phyloP scores from a whole-genome alignment of 2,797 vertebrate species.

The Poecile montanus region DNA sequence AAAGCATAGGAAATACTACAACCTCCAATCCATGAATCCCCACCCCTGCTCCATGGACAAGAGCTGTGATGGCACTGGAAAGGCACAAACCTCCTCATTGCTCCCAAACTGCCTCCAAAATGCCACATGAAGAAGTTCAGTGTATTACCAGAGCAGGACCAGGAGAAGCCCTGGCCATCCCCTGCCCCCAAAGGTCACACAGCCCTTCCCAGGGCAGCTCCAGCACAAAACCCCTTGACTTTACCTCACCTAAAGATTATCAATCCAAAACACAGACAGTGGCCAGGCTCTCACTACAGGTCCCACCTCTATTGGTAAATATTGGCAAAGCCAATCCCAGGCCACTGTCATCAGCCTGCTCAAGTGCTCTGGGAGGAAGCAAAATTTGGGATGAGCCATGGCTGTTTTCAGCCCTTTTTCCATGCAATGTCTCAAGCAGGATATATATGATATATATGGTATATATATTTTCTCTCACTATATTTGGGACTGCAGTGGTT shows the following conservation, averaged over 20 bases:
- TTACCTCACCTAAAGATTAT: not conserved
- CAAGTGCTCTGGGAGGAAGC: not conserved
- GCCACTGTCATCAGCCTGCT: not conserved
- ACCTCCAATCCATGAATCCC: not conserved
- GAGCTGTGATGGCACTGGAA: not conserved
- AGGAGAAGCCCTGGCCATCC: not conserved
- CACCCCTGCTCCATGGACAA: not conserved
- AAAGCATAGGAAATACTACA: not conserved
- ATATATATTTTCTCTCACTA: not conserved
- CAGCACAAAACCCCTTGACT: not conserved
- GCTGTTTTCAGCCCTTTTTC: not conserved
- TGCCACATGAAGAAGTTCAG: not conserved
- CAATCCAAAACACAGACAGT: not conserved
- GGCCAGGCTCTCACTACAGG: not conserved
- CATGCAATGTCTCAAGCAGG: not conserved
- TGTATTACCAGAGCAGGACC: not conserved
- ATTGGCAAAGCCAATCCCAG: not conserved
- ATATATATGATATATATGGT: not conserved
- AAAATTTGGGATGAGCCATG: not conserved
- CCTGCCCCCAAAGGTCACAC: not conserved
- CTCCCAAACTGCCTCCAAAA: not conserved
- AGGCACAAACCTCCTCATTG: not conserved
- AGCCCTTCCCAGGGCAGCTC: not conserved
- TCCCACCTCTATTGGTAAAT: not conserved
- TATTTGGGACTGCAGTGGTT: conserved; percentile 33